These are phyloP conservation scores for Eptatretus burgeri DNA, from an alignment of 2,113 vertebrate species.

Conservation along the genomic window DNA sequence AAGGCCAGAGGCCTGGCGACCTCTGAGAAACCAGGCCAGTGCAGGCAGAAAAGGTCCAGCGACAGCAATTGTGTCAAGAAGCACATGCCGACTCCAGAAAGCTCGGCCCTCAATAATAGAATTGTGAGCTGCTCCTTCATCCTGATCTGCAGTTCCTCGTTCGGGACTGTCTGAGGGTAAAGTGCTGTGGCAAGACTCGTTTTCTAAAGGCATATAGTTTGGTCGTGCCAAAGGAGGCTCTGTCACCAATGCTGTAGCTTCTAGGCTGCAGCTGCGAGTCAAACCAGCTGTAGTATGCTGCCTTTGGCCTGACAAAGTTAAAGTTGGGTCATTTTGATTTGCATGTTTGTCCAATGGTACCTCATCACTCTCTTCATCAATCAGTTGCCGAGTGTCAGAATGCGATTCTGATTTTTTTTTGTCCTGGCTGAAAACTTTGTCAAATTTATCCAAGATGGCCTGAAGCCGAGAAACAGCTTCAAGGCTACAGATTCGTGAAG, in stretches of 20 bases:
- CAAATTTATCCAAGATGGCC: too few relatives aligned
- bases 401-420: too few relatives aligned
- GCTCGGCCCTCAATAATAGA: background rate
- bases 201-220: background rate
- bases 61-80: background rate
- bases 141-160: slow-evolving; percentile 5
- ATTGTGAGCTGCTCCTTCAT: background rate
- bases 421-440: too few relatives aligned
- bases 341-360: too few relatives aligned
- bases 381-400: too few relatives aligned
- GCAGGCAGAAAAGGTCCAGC: slow-evolving; percentile 1
- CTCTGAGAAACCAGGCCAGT: background rate
- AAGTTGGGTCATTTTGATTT: too few relatives aligned
- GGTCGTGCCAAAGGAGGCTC: slow-evolving; percentile 1
- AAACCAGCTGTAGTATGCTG: too few relatives aligned
- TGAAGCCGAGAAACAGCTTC: too few relatives aligned
- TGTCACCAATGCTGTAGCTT: background rate
- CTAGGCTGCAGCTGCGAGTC: background rate
- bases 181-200: background rate
- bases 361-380: too few relatives aligned
- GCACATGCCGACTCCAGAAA: slow-evolving; percentile 4
- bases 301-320: too few relatives aligned
- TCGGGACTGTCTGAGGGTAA: slow-evolving; percentile 4
- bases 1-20: background rate
- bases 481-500: too few relatives aligned